A percentile compares a stretch with the other conserved stretches of the same genome.
Evolutionary conservation across 2,888 invertebrate species (phyloP).

Genomic region (Ethmia dodecea): DNA sequence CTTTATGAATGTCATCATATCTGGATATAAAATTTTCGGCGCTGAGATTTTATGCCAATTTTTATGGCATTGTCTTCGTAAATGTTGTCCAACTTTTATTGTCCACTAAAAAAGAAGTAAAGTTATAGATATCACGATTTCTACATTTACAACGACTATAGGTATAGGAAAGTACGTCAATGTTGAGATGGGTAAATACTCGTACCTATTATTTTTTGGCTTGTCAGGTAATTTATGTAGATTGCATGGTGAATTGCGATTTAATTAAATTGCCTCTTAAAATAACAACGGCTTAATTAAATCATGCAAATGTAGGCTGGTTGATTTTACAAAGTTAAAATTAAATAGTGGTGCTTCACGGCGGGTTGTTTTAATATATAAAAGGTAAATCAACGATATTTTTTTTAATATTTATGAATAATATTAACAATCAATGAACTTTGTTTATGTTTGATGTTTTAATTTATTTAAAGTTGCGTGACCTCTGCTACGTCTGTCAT

Average conservation of each 20-base stretch:
- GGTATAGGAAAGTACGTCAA: too few species aligned
- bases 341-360: conserved; percentile 34
- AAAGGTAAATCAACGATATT: too few species aligned
- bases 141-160: too few species aligned
- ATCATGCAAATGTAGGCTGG: conserved; percentile 32
- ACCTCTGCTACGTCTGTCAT: too few species aligned
- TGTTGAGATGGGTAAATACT: too few species aligned
- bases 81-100: conserved; percentile 67
- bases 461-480: too few species aligned
- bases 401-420: too few species aligned
- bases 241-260: conserved; percentile 10
- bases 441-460: too few species aligned
- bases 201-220: too few species aligned
- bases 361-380: too few species aligned
- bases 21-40: conserved; percentile 60
- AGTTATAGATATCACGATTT: conserved; percentile 20
- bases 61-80: conserved; percentile 70
- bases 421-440: too few species aligned
- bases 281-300: conserved; percentile 29
- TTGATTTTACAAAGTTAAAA: conserved; percentile 36
- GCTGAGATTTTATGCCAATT: conserved; percentile 68
- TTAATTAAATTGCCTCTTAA: conserved; percentile 20
- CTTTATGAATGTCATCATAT: conserved; percentile 54
- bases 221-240: conserved; percentile 23
- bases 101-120: conserved; percentile 45